These are phyloP conservation scores for Nemotelus pantherinus DNA, from an alignment of 2,888 invertebrate species.

Conservation along the genomic window DNA sequence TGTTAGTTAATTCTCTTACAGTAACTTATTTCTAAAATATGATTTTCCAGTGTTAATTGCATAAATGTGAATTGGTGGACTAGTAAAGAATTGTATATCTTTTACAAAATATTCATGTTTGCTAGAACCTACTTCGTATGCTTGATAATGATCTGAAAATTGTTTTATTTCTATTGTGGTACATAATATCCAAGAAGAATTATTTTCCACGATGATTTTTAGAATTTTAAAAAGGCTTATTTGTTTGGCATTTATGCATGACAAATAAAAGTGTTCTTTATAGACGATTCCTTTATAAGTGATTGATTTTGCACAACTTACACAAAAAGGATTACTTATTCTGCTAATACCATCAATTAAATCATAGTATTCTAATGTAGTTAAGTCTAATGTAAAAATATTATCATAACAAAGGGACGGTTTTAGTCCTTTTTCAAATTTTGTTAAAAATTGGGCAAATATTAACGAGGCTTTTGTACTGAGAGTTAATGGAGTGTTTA, in stretches of 20 bases:
- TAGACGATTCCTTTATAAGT: neutral
- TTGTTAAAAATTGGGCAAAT: conserved; percentile 18
- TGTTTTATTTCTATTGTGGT: neutral
- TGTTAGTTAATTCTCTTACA: neutral
- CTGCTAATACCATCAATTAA: neutral
- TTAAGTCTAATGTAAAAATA: neutral
- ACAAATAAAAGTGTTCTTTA: neutral
- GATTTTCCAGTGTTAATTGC: conserved; percentile 2
- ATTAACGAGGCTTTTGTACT: conserved; percentile 39
- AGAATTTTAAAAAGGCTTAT: neutral
- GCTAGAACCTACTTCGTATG: neutral
- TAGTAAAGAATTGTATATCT: neutral
- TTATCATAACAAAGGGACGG: neutral
- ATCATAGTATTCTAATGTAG: neutral
- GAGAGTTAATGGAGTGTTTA: conserved; percentile 41
- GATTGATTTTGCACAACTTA: neutral
- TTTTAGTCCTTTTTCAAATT: conserved; percentile 1
- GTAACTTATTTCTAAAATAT: conserved; percentile 11
- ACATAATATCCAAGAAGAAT: neutral
- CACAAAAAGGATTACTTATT: neutral
- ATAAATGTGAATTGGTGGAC: neutral
- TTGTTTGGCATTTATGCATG: neutral
- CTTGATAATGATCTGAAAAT: neutral
- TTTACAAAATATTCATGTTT: neutral
- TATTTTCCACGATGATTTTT: conserved; percentile 4